A percentile compares a stretch with the other conserved stretches of the same genome.
These are phyloP conservation scores for Tipula vernalis DNA, from an alignment of 2,888 invertebrate genomes.

Conservation along the genomic window DNA sequence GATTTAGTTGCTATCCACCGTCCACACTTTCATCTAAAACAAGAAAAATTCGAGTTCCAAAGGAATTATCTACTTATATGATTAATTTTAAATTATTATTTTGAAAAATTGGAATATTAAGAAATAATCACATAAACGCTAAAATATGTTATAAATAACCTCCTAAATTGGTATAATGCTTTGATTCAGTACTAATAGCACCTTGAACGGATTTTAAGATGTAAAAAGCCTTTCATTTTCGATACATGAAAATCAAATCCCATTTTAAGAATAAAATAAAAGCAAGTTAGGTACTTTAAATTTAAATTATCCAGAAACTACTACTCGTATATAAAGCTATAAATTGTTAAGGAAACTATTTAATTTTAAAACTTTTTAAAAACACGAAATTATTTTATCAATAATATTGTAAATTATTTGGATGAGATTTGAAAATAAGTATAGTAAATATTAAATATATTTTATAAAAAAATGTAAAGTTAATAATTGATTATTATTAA, in stretches of 20 bases:
- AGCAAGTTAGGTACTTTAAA: neutral
- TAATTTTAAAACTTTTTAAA: neutral
- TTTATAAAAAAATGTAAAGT: neutral
- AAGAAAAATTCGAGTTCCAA: neutral
- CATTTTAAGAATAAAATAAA: too few relatives aligned
- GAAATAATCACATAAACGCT: neutral
- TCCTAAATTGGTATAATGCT: neutral
- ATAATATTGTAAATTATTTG: neutral
- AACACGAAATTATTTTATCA: neutral
- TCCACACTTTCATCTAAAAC: neutral
- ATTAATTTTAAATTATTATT: neutral
- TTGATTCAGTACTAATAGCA: neutral
- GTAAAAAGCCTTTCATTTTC: neutral
- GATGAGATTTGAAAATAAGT: neutral
- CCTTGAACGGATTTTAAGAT: neutral
- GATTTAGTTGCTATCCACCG: neutral
- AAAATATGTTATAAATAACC: neutral
- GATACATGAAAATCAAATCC: neutral
- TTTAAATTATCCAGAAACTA: neutral
- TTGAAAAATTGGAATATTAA: neutral
- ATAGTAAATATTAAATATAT: neutral
- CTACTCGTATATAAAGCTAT: neutral
- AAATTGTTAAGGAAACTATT: neutral
- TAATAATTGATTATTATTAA: neutral
- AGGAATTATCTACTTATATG: neutral